Conservation (phyloP, 2,888 invertebrate genomes). For the Esperia sulphurella region DNA sequence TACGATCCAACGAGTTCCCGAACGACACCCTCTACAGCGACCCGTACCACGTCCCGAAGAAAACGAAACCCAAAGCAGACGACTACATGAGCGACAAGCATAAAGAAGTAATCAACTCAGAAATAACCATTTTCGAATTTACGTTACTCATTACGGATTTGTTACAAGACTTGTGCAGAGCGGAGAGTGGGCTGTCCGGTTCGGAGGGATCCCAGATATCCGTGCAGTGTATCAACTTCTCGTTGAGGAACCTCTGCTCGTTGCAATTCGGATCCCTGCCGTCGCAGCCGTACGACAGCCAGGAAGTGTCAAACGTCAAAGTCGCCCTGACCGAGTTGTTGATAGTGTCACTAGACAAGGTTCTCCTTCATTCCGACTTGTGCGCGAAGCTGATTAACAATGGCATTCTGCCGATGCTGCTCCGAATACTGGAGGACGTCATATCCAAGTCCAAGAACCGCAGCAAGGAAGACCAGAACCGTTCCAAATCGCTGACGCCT, state of each 20-base stretch:
- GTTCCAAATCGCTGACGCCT: constrained; percentile 34
- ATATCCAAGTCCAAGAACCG: constrained; percentile 55
- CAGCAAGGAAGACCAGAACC: constrained; percentile 33
- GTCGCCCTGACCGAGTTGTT: constrained; percentile 78
- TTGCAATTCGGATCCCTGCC: constrained; percentile 78
- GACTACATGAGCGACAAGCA: constrained; percentile 77
- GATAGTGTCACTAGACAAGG: constrained; percentile 78
- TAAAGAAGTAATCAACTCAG: constrained; percentile 69
- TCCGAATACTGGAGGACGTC: constrained; percentile 79
- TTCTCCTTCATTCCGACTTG: constrained; percentile 70
- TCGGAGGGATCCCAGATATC: constrained; percentile 77
- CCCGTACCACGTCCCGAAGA: constrained; percentile 48
- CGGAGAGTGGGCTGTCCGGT: constrained; percentile 70
- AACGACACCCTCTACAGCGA: constrained; percentile 57
- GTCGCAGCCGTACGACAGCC: constrained; percentile 36
- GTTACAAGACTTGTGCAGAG: constrained; percentile 73
- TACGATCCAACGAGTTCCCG: constrained; percentile 50
- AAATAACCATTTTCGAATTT: constrained; percentile 77
- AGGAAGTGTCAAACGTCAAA: constrained; percentile 70
- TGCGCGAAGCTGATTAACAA: constrained; percentile 79
- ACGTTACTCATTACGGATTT: constrained; percentile 78
- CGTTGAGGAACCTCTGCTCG: constrained; percentile 79
- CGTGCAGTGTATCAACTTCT: constrained; percentile 80
- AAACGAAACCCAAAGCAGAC: constrained; percentile 65
- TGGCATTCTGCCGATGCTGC: constrained; percentile 80